Conservation (phyloP, 2,113 vertebrate genomes). For the Uria aalge region DNA sequence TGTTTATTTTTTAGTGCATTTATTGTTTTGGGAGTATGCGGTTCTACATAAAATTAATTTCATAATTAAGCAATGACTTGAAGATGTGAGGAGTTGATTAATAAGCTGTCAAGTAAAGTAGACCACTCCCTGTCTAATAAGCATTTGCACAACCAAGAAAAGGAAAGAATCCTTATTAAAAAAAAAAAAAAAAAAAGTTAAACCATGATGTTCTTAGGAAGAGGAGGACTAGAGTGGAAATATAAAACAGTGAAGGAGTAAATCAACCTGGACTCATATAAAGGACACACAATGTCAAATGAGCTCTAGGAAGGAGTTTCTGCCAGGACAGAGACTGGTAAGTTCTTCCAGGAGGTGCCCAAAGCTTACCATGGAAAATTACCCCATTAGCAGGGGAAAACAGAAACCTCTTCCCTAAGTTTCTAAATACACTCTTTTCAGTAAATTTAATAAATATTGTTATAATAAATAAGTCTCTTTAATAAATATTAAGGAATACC, state of each 20-base stretch:
- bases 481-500: not conserved
- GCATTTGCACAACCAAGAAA: not conserved
- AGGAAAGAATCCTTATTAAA: not conserved
- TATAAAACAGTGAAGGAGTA: not conserved
- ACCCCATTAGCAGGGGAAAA: not conserved
- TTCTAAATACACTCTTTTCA: not conserved
- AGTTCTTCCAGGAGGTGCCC: not conserved
- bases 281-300: not conserved
- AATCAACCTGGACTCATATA: not conserved
- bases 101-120: not conserved
- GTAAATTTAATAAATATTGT: not conserved
- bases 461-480: not conserved
- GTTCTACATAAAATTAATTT: not conserved
- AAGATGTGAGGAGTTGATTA: not conserved
- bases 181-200: not conserved
- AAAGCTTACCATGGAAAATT: not conserved
- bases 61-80: not conserved
- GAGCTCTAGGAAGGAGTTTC: not conserved
- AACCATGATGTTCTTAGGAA: fast-evolving
- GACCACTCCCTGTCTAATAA: not conserved
- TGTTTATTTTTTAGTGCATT: not conserved
- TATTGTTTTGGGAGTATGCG: not conserved
- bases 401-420: not conserved
- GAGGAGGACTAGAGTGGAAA: not conserved
- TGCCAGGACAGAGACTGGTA: not conserved